Evolutionary conservation across 2,888 invertebrate genomes (phyloP), one percentile per base, ranked within the genome.

Genomic region (Kryphioiulus occultus): DNA sequence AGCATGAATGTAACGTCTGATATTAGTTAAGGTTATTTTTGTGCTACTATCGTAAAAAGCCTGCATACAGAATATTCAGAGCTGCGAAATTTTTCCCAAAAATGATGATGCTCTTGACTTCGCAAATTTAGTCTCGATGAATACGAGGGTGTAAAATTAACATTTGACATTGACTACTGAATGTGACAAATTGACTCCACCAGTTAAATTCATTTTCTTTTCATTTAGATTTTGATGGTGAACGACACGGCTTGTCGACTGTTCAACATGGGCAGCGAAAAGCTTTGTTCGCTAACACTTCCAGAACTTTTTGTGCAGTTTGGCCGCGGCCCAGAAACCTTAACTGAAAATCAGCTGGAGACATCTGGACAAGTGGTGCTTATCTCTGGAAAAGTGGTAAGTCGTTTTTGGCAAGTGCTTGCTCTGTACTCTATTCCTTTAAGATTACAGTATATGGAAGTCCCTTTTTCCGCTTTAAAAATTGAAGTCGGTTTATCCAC

Each of bases 221-320:
- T 68, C n/a, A 30, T 78, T 30, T 91, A 94, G 94, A 95, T 95
- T 89, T 92, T 95, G 26, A 94, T 95, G 90, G 95, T 95, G 19
- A 95, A 95, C 92, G 94, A 93, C 90, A 94, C 94, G 91, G 95
- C 95, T 9, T 94, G 94, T 90, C 91, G 91, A 88, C 88, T 92
- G 88, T 92, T 92, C 89, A 91, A 91, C 26, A 91, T 91, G 87
- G 90, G 90, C 39, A 89, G 91, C 85, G 89, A 90, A 4, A 94
- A 94, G 0, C 91, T 94, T 92, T 87, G 93, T 92, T 90, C 94
- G 91, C 90, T 93, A 92, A 89, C 90, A 85, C 90, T 92, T 87
- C 90, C 89, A 86, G 91, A 92, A 86, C 89, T 91, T 87, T 90
- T 92, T 68, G 68, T 78, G 42, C 90, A 90, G 26, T 89, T 91